Conservation (phyloP, 2,888 invertebrate species). For the Cinara cedri region DNA sequence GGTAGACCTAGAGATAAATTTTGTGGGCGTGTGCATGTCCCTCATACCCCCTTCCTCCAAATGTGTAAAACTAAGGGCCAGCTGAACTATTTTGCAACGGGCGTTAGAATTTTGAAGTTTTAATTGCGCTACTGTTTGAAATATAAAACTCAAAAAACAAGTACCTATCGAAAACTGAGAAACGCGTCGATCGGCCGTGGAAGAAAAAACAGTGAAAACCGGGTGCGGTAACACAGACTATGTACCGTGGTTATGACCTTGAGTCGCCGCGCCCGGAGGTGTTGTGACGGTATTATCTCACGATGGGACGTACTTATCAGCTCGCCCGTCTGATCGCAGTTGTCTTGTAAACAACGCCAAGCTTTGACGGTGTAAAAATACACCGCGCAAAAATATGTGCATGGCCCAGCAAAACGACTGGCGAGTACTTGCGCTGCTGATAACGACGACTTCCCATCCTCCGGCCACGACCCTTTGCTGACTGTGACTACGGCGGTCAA, state of each 20-base stretch:
- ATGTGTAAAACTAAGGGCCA: too few relatives aligned
- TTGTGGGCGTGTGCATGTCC: too few relatives aligned
- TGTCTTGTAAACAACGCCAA: constrained; percentile 34
- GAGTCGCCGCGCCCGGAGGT: background rate
- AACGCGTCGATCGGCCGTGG: background rate
- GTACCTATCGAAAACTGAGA: too few relatives aligned
- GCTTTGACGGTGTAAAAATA: background rate
- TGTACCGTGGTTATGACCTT: background rate
- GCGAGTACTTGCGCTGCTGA: background rate
- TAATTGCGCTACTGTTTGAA: too few relatives aligned
- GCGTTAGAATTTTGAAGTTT: too few relatives aligned
- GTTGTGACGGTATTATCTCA: constrained; percentile 1
- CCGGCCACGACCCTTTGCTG: background rate
- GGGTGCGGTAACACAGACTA: too few relatives aligned
- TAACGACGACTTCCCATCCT: background rate
- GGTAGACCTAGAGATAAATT: too few relatives aligned
- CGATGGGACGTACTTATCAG: constrained; percentile 35
- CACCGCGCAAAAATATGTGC: background rate
- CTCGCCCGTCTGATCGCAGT: constrained; percentile 18
- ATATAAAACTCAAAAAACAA: too few relatives aligned
- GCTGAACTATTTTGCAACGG: too few relatives aligned
- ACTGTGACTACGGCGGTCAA: constrained; percentile 4
- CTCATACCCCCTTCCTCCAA: too few relatives aligned
- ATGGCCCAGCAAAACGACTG: background rate
- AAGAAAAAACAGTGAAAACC: background rate